Conservation (phyloP, 2,797 vertebrate genomes). For the Lagodon rhomboides region DNA sequence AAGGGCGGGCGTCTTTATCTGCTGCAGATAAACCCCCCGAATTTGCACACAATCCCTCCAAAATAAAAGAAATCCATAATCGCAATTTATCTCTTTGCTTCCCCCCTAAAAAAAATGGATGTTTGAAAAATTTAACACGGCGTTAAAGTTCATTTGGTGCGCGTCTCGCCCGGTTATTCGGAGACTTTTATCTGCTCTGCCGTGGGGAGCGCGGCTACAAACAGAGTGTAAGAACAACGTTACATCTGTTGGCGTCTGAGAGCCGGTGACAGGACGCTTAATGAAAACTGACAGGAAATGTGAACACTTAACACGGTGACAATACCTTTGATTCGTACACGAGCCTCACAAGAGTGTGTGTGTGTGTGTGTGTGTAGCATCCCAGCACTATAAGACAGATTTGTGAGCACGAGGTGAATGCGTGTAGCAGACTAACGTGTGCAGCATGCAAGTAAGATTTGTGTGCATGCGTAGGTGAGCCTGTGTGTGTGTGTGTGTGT, state of each 20-base stretch:
- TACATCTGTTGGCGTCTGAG: conserved; percentile 48
- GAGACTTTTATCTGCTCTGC: conserved; percentile 46
- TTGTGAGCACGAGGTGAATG: conserved; percentile 36
- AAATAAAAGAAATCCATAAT: conserved; percentile 41
- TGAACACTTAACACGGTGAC: conserved; percentile 45
- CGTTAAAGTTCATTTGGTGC: conserved; percentile 55
- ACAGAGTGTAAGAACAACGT: conserved; percentile 41
- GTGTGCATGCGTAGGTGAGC: conserved; percentile 31
- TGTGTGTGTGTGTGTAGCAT: conserved; percentile 15
- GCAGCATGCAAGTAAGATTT: conserved; percentile 45
- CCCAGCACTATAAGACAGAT: conserved; percentile 12
- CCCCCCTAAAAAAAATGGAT: conserved; percentile 13
- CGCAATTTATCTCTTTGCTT: conserved; percentile 29
- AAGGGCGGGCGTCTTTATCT: conserved; percentile 41
- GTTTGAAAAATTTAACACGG: conserved; percentile 45
- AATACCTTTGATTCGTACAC: conserved; percentile 61
- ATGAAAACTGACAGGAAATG: conserved; percentile 63
- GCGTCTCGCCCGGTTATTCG: conserved; percentile 45
- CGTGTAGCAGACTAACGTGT: conserved; percentile 36
- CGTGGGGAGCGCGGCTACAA: conserved; percentile 44
- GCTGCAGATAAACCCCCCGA: conserved; percentile 49
- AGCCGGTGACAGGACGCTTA: conserved; percentile 39
- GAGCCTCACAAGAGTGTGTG: background rate
- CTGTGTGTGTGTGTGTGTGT: conserved; percentile 16
- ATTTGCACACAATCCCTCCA: conserved; percentile 20